Percentiles rank a stretch among this genome's conserved stretches.
Evolutionary conservation across 1,140 invertebrate species (phyloP).

Genomic region (Tetraneura akinire): DNA sequence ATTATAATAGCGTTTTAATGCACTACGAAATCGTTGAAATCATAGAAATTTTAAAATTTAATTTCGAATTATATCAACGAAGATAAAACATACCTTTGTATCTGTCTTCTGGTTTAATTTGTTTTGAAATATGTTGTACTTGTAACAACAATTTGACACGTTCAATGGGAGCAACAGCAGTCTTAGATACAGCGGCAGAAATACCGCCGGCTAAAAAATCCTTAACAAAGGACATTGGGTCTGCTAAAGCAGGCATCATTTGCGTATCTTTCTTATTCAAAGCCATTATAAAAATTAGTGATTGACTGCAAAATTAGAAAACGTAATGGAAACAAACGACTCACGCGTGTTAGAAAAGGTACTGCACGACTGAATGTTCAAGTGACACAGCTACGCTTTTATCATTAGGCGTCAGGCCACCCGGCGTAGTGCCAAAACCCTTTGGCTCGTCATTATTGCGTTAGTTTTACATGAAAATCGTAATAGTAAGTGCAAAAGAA

Average conservation of each 20-base stretch:
- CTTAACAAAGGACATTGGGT: slow-evolving; percentile 73
- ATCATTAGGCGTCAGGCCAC: slow-evolving; percentile 3
- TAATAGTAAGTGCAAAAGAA: slow-evolving; percentile 22
- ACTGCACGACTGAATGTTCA: slow-evolving; percentile 36
- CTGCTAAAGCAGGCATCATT: slow-evolving; percentile 59
- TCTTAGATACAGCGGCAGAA: slow-evolving; percentile 85
- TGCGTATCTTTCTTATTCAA: slow-evolving; percentile 25
- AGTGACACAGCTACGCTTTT: slow-evolving; percentile 5
- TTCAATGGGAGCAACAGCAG: slow-evolving; percentile 84
- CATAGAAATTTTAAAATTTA: too few relatives aligned
- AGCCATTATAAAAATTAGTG: slow-evolving; percentile 1
- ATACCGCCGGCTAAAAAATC: slow-evolving; percentile 85
- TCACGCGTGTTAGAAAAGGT: slow-evolving; percentile 34
- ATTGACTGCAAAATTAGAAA: background rate
- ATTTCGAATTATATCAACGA: too few relatives aligned
- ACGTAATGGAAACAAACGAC: background rate
- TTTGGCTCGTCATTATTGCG: background rate
- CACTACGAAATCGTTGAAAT: too few relatives aligned
- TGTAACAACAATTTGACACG: slow-evolving; percentile 88
- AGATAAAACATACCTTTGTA: slow-evolving; percentile 67
- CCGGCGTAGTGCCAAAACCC: slow-evolving; percentile 25
- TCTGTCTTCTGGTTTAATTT: slow-evolving; percentile 75
- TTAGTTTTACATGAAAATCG: background rate
- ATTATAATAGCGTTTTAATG: too few relatives aligned
- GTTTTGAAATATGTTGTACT: slow-evolving; percentile 83